phyloP scores from a whole-genome alignment of 2,888 invertebrate genomes.

The Phrixothrix hirtus region DNA sequence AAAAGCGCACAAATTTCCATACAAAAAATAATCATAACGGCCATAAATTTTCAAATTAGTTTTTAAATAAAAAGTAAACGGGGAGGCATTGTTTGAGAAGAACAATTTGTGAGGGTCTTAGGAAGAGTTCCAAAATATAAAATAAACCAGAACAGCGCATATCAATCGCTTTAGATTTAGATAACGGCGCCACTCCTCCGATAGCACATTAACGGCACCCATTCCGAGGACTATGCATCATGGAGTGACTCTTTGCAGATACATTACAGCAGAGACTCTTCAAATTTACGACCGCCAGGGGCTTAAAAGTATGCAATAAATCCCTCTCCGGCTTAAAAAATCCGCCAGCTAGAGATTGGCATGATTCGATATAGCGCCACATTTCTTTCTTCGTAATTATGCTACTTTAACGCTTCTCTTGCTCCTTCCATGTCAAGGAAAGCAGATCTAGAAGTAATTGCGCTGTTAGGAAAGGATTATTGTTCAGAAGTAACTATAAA shows the following conservation, averaged over 20 bases:
- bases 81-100: conserved; percentile 17
- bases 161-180: conserved; percentile 37
- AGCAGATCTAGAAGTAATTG: conserved; percentile 16
- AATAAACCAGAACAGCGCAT: conserved; percentile 32
- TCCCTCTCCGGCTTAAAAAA: conserved; percentile 55
- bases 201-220: conserved; percentile 40
- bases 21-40: not conserved
- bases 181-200: conserved; percentile 37
- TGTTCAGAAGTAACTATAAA: not conserved
- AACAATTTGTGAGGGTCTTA: conserved; percentile 26
- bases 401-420: conserved; percentile 29
- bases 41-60: not conserved
- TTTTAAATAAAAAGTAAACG: not conserved
- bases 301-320: conserved; percentile 59
- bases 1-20: not conserved
- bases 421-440: conserved; percentile 28
- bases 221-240: conserved; percentile 49
- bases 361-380: conserved; percentile 48
- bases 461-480: not conserved
- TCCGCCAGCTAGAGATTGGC: conserved; percentile 48
- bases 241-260: conserved; percentile 51
- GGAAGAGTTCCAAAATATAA: conserved; percentile 27
- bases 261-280: conserved; percentile 46
- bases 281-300: conserved; percentile 58
- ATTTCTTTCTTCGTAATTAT: conserved; percentile 31